These are phyloP conservation scores for Metopia argyrocephala DNA, from an alignment of 2,888 invertebrate species.

Conservation along the genomic window DNA sequence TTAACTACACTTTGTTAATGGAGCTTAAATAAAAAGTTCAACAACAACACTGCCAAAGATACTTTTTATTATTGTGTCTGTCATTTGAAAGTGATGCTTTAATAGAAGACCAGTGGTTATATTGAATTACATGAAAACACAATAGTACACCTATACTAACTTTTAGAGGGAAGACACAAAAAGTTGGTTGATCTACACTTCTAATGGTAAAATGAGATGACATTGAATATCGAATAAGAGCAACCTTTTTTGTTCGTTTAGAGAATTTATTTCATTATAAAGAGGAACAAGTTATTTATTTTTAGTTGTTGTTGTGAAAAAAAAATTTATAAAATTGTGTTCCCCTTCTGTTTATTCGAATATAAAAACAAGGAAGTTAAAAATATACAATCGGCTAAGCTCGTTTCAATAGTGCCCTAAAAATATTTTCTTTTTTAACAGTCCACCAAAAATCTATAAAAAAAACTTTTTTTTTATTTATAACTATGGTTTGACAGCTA, in stretches of 20 bases:
- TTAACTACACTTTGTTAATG: conserved; percentile 48
- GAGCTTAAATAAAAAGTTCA: conserved; percentile 45
- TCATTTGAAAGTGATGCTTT: conserved; percentile 21
- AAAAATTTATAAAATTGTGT: too few species aligned
- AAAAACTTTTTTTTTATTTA: too few species aligned
- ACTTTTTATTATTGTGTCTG: conserved; percentile 31
- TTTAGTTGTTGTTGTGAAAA: too few species aligned
- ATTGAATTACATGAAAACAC: background rate
- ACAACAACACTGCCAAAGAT: background rate
- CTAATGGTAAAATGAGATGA: background rate
- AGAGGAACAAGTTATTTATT: too few species aligned
- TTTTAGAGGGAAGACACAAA: background rate
- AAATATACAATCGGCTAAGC: too few species aligned
- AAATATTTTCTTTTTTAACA: too few species aligned
- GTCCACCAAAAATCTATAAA: too few species aligned
- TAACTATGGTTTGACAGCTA: too few species aligned
- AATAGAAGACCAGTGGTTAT: background rate
- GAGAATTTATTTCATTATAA: too few species aligned
- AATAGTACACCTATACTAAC: background rate
- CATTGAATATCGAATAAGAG: background rate
- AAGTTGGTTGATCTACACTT: conserved; percentile 7
- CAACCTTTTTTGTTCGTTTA: conserved; percentile 18
- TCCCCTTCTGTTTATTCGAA: too few species aligned
- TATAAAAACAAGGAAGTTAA: too few species aligned
- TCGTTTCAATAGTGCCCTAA: too few species aligned